Evolutionary conservation across 2,113 vertebrate species (phyloP).

Genomic region (Brachyistius frenatus): DNA sequence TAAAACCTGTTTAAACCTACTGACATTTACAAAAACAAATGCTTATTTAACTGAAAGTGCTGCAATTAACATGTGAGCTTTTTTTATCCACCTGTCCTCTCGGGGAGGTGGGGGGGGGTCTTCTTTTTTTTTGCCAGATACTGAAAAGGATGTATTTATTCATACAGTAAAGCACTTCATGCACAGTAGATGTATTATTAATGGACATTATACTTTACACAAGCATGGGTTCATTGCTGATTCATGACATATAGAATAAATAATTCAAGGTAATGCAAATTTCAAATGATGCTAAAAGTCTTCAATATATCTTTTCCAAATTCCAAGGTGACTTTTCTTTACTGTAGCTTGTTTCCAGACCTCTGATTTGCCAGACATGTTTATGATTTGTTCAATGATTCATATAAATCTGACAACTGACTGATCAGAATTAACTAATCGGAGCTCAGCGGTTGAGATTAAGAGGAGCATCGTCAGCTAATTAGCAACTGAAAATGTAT

Average conservation of each 20-base stretch:
- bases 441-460: background rate
- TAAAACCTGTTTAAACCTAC: conserved; percentile 46
- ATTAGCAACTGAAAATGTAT: background rate
- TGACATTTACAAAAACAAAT: conserved; percentile 67
- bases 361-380: background rate
- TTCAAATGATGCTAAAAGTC: background rate
- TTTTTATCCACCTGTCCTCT: background rate
- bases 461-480: background rate
- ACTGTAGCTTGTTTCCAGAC: no score
- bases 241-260: conserved; percentile 3
- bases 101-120: background rate
- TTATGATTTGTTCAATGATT: background rate
- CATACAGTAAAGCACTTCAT: conserved; percentile 9
- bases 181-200: conserved; percentile 30
- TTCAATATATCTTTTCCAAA: background rate
- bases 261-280: conserved; percentile 15
- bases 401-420: background rate
- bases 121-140: background rate
- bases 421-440: background rate
- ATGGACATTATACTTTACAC: background rate
- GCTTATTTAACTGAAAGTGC: conserved; percentile 34
- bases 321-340: background rate
- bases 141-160: background rate
- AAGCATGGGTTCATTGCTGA: conserved; percentile 3
- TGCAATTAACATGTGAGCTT: conserved; percentile 21